Conservation (phyloP, 2,888 invertebrate genomes). For the Luffia ferchaultella region DNA sequence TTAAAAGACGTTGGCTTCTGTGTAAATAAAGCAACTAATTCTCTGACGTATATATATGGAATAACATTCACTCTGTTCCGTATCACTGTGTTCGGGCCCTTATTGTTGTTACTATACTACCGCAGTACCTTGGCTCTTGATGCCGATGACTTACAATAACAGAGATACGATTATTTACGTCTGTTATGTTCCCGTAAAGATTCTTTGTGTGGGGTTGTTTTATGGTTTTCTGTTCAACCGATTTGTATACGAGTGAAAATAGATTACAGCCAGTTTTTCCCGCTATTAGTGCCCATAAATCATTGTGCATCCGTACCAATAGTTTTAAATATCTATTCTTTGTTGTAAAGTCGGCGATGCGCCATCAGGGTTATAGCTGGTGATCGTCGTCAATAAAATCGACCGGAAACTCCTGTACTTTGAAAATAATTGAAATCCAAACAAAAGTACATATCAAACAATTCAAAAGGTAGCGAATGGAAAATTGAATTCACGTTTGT, state of each 20-base stretch:
- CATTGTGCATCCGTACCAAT: slow-evolving; percentile 52
- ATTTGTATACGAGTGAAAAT: slow-evolving; percentile 64
- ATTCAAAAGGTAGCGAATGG: too few relatives aligned
- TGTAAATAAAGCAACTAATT: too few relatives aligned
- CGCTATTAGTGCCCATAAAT: slow-evolving; percentile 61
- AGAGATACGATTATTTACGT: slow-evolving; percentile 59
- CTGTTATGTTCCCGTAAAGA: slow-evolving; percentile 63
- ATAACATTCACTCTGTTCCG: too few relatives aligned
- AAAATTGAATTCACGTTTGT: too few relatives aligned
- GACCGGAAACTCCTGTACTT: not conserved
- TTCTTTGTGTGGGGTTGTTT: slow-evolving; percentile 63
- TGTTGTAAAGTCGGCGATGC: not conserved
- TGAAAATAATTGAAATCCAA: not conserved
- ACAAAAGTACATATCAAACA: too few relatives aligned
- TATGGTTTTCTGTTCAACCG: slow-evolving; percentile 65
- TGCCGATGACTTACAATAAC: slow-evolving; percentile 55
- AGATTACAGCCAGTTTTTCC: slow-evolving; percentile 65
- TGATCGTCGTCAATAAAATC: not conserved
- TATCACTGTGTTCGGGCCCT: too few relatives aligned
- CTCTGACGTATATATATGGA: too few relatives aligned
- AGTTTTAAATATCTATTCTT: slow-evolving; percentile 18
- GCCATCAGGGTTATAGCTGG: not conserved
- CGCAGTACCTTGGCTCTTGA: not conserved
- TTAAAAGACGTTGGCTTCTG: too few relatives aligned
- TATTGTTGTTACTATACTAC: too few relatives aligned